Base-by-base conservation (phyloP, 2,888 invertebrate species). In the Mesochorus sp. region DNA sequence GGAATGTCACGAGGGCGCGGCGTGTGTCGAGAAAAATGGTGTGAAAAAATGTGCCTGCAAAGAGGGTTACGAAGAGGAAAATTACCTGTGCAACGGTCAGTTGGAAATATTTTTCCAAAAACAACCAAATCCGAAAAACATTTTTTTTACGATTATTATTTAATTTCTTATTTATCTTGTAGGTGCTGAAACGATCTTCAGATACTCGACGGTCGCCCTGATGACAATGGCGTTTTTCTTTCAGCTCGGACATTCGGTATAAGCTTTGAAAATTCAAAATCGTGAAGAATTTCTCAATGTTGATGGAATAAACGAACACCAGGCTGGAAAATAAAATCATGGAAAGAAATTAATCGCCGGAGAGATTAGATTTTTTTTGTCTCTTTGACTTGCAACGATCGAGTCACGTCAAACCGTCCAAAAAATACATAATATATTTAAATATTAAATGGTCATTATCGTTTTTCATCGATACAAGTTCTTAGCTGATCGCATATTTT, bases 1-100 rank as follows among this genome's bases (percentile, higher is more conserved):
- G 64, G 95, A 95, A 64, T 95, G 95, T 83, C 93, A 93, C 84
- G 93, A 94, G 24, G 94, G 94, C 0, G 92, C 95, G 62, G 92
- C 94, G 68, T 95, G 95, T 86, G 92, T 92, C 31, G 59, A 82
- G 10, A 84, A 85, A 3, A 86, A 83, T 3, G 85, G 85, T 12
- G 81, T 80, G n/a, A 91, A 85, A 80, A 88, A 87, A 8, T 91
- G 91, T 80, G 84, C 85, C 34, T 91, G 91, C 74, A 85, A 82
- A 79, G 94, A 93, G 66, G 95, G 95, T 0, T 95, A 92, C 81
- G 92, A 92, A 67, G 95, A 95, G 88, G 93, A 93, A 73, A 83
- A 91, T 57, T 94, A 94, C 8, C 90, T 92, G 82, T 95, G 95
- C 91, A 95, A 91, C 84, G 94, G 95, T 94, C 83, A 88, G 91